phyloP scores from a whole-genome alignment of 1,140 invertebrate genomes.

The Eumaeus atala region DNA sequence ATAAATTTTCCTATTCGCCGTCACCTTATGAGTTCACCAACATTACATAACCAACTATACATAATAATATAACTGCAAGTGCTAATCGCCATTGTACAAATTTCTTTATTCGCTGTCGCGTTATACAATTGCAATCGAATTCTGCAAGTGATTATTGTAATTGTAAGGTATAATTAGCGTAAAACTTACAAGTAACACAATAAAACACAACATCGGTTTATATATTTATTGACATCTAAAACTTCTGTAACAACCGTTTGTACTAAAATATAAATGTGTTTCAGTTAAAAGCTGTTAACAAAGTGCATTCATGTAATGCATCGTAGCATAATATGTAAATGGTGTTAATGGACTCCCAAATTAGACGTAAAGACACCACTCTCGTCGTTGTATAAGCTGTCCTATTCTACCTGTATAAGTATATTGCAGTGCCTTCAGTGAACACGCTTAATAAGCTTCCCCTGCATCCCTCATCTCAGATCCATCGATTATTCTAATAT shows the following conservation, averaged over 20 bases:
- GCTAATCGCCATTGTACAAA: too few species aligned
- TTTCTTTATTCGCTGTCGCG: too few species aligned
- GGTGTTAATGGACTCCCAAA: constrained; percentile 50
- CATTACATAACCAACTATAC: too few species aligned
- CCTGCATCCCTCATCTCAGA: not conserved
- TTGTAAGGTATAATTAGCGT: too few species aligned
- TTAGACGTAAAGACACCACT: constrained; percentile 39
- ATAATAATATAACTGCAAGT: too few species aligned
- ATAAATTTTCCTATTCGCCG: too few species aligned
- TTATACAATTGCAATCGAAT: too few species aligned
- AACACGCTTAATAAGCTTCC: constrained; percentile 21
- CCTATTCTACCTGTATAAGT: constrained; percentile 30
- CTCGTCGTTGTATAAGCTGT: constrained; percentile 34
- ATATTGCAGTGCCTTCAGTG: constrained; percentile 35
- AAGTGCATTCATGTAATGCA: constrained; percentile 50
- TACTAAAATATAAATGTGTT: constrained; percentile 73
- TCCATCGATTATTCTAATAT: constrained; percentile 7
- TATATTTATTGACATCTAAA: constrained; percentile 70
- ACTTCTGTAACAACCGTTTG: constrained; percentile 69
- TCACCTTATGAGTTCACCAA: too few species aligned
- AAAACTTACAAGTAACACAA: not conserved
- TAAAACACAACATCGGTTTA: constrained; percentile 26
- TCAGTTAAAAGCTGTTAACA: constrained; percentile 68
- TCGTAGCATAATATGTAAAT: constrained; percentile 39
- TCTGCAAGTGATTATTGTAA: too few species aligned